A percentile compares a stretch with the other conserved stretches of the same genome.
Evolutionary conservation across 2,888 invertebrate species (phyloP).

Genomic region (Heliconius ismenius): DNA sequence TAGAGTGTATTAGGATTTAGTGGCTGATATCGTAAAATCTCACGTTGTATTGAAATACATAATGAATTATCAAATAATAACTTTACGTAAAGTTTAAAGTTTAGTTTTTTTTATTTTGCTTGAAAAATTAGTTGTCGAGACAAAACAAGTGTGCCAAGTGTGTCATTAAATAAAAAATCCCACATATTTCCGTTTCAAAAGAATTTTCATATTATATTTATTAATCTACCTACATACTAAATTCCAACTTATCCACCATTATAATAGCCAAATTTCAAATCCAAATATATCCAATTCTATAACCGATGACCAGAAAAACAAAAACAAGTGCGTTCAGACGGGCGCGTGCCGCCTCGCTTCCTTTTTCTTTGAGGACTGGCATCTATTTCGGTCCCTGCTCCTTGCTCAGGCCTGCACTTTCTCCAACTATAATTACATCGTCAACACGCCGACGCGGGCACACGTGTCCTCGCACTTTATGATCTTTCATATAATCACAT

Average conservation of each 20-base stretch:
- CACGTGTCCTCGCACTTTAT: constrained; percentile 5
- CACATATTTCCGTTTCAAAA: no score
- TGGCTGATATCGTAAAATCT: constrained; percentile 13
- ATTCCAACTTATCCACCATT: no score
- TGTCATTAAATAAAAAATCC: no score
- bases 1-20: constrained; percentile 18
- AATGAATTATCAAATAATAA: background rate
- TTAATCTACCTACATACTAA: no score
- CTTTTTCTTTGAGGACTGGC: constrained; percentile 33
- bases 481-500: constrained; percentile 20
- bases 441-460: background rate
- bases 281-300: constrained; percentile 2
- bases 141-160: no score
- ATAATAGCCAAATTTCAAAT: background rate
- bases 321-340: constrained; percentile 17
- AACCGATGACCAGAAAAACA: constrained; percentile 20
- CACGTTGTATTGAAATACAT: background rate
- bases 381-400: constrained; percentile 27
- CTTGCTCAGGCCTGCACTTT: constrained; percentile 3
- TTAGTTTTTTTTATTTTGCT: no score
- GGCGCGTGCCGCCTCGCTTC: constrained; percentile 18
- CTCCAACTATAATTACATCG: constrained; percentile 30
- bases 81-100: no score
- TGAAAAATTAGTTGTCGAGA: no score
- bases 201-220: no score